phyloP scores from a whole-genome alignment of 2,113 vertebrate genomes.

The Chauna torquata region DNA sequence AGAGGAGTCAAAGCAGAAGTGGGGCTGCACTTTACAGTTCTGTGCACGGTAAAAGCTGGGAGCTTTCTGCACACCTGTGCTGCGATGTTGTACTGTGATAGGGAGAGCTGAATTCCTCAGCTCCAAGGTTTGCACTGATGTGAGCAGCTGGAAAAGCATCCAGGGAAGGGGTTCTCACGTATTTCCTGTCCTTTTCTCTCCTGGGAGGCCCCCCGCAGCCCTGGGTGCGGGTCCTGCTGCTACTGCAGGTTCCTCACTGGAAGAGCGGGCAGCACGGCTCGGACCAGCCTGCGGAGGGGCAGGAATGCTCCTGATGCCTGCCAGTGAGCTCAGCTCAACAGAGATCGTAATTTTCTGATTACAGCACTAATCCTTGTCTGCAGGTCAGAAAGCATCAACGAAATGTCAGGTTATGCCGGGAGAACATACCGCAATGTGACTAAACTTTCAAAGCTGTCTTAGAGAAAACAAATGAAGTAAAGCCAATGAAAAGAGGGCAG shows the following conservation, averaged over 20 bases:
- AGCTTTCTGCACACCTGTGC: background rate
- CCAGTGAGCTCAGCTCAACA: conserved; percentile 27
- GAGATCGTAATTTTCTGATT: conserved; percentile 42
- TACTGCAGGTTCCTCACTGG: too few relatives aligned
- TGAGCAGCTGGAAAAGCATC: too few relatives aligned
- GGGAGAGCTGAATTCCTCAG: background rate
- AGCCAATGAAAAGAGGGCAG: background rate
- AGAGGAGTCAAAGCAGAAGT: background rate
- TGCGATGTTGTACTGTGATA: background rate
- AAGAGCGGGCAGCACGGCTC: background rate
- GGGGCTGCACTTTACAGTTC: background rate
- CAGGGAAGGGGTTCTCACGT: too few relatives aligned
- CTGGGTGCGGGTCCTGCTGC: too few relatives aligned
- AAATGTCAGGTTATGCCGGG: conserved; percentile 16
- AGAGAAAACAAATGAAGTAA: background rate
- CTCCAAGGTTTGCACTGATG: too few relatives aligned
- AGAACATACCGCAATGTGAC: background rate
- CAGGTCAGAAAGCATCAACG: conserved; percentile 56
- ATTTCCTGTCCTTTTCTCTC: too few relatives aligned
- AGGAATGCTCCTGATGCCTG: conserved; percentile 20
- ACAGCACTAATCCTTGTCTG: conserved; percentile 42
- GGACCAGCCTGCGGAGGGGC: background rate
- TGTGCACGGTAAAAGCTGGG: background rate
- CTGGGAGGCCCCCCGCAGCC: too few relatives aligned
- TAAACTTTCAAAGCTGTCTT: background rate